These are phyloP conservation scores for Heliconius himera DNA, from an alignment of 1,140 invertebrate species.

Conservation along the genomic window DNA sequence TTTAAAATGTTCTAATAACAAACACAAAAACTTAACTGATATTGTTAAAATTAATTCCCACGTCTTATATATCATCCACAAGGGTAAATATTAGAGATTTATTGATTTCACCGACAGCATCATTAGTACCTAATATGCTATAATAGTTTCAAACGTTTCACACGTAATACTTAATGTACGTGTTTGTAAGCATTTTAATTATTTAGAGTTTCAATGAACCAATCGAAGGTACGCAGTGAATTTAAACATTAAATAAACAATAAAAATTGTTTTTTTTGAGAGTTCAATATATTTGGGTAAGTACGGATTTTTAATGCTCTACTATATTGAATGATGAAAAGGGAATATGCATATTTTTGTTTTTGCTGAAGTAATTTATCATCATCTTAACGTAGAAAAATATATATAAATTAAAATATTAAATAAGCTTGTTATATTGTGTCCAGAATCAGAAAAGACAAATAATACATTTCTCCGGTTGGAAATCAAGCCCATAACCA, in stretches of 20 bases:
- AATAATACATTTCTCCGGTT: too few species aligned
- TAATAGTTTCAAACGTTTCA: conserved; percentile 4
- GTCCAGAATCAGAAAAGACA: too few species aligned
- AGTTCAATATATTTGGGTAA: background rate
- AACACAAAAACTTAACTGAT: background rate
- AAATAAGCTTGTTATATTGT: too few species aligned
- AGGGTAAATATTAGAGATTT: conserved; percentile 5
- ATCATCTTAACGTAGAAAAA: too few species aligned
- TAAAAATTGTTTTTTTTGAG: background rate
- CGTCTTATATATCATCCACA: background rate
- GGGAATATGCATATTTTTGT: too few species aligned
- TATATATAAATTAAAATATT: too few species aligned
- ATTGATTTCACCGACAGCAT: conserved; percentile 10
- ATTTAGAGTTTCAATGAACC: background rate
- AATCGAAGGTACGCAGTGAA: background rate
- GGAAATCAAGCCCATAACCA: too few species aligned
- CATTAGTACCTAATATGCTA: background rate
- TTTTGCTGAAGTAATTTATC: too few species aligned
- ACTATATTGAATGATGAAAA: too few species aligned
- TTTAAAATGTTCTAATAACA: background rate
- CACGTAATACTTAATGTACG: background rate
- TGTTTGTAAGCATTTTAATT: background rate
- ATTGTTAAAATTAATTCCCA: background rate
- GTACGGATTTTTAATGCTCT: background rate
- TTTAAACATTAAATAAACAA: background rate